Percentiles rank a stretch among this genome's conserved stretches.
Conservation (phyloP, 2,888 invertebrate species). For the Pinctada fucata region DNA sequence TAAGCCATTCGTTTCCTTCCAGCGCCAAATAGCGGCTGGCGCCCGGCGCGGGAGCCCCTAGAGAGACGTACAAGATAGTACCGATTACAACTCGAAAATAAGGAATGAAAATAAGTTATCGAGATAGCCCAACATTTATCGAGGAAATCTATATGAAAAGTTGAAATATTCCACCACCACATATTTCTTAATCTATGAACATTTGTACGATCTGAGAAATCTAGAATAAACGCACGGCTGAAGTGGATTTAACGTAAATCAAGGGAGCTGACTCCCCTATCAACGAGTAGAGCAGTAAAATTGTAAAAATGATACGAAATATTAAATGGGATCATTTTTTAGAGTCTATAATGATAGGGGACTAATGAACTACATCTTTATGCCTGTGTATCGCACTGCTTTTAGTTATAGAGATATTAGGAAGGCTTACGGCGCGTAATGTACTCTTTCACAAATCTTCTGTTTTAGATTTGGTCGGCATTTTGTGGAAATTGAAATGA, state of each 20-base stretch:
- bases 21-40: slow-evolving; percentile 16
- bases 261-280: neutral
- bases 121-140: slow-evolving; percentile 30
- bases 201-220: slow-evolving; percentile 20
- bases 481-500: neutral
- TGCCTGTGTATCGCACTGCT: neutral
- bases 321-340: neutral
- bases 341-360: neutral
- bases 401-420: neutral
- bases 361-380: neutral
- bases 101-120: slow-evolving; percentile 18
- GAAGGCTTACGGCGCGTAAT: neutral
- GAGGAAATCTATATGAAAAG: slow-evolving; percentile 34
- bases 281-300: neutral
- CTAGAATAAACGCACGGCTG: slow-evolving; percentile 3
- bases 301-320: neutral
- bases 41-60: slow-evolving; percentile 1
- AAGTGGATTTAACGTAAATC: neutral
- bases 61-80: slow-evolving; percentile 7
- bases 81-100: slow-evolving; percentile 2
- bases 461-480: neutral
- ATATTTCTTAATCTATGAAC: slow-evolving; percentile 33
- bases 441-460: neutral
- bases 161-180: slow-evolving; percentile 31
- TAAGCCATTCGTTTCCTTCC: neutral